Percentiles rank a stretch among this genome's conserved stretches.
These are phyloP conservation scores for Formica selysi DNA, from an alignment of 1,140 invertebrate species.

Conservation along the genomic window DNA sequence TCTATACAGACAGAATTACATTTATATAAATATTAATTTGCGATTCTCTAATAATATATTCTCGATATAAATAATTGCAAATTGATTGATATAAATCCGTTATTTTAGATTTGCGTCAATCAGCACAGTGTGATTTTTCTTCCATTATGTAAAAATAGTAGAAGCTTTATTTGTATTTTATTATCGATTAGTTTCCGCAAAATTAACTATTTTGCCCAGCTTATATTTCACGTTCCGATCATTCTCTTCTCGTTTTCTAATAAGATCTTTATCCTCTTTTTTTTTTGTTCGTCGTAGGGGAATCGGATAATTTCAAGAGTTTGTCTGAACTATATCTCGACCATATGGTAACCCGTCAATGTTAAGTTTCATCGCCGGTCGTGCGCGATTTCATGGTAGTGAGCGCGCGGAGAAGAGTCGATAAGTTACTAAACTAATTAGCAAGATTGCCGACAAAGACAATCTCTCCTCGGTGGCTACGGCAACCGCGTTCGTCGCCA, in stretches of 20 bases:
- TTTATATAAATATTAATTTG: neutral
- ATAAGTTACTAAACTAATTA: constrained; percentile 87
- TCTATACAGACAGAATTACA: neutral
- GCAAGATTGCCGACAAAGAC: constrained; percentile 85
- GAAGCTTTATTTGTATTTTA: neutral
- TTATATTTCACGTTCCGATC: neutral
- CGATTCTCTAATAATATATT: neutral
- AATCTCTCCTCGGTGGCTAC: constrained; percentile 71
- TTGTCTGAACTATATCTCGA: constrained; percentile 77
- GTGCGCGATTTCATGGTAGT: constrained; percentile 48
- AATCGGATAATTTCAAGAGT: constrained; percentile 72
- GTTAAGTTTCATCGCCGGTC: constrained; percentile 33
- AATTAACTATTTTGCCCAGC: neutral
- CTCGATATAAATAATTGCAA: neutral
- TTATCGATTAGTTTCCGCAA: neutral
- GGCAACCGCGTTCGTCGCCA: constrained; percentile 78
- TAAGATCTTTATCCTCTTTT: neutral
- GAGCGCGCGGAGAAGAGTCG: constrained; percentile 76
- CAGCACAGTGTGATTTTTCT: neutral
- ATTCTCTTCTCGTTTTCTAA: neutral
- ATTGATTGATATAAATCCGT: neutral
- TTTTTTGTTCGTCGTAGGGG: neutral
- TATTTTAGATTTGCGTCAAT: neutral
- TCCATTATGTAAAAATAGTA: neutral
- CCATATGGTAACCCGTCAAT: constrained; percentile 79